Percentiles rank a stretch among this genome's conserved stretches.
Conservation (phyloP, 1,140 invertebrate genomes). For the Ladona fulva region DNA sequence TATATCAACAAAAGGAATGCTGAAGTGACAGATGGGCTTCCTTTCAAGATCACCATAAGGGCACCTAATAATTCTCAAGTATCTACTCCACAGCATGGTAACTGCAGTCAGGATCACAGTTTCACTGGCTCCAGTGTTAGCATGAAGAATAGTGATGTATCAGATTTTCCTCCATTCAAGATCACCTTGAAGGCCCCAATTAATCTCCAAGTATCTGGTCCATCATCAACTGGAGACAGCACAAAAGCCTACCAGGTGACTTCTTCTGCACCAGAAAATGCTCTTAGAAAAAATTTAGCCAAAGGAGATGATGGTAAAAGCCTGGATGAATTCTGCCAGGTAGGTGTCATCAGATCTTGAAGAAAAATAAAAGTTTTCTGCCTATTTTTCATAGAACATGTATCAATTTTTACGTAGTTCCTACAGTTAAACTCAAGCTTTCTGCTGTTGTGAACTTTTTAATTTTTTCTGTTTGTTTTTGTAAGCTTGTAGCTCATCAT, state of each 20-base stretch:
- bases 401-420: too few relatives aligned
- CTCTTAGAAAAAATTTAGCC: conserved; percentile 26
- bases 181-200: conserved; percentile 32
- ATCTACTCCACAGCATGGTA: neutral
- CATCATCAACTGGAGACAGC: neutral
- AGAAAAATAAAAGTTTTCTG: too few relatives aligned
- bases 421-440: too few relatives aligned
- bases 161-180: conserved; percentile 31
- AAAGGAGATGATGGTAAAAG: conserved; percentile 42
- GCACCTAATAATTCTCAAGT: conserved; percentile 14
- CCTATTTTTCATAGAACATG: too few relatives aligned
- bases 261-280: neutral
- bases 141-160: neutral
- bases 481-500: too few relatives aligned
- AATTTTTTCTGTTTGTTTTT: too few relatives aligned
- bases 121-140: too few relatives aligned
- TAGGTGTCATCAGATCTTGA: conserved; percentile 9
- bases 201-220: conserved; percentile 13
- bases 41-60: conserved; percentile 38
- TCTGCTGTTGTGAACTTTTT: too few relatives aligned
- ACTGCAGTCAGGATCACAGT: too few relatives aligned
- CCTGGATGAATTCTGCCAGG: conserved; percentile 62
- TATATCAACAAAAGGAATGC: neutral
- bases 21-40: neutral
- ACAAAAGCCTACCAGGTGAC: neutral